These are phyloP conservation scores for Venustoraphidia nigricollis DNA, from an alignment of 2,888 invertebrate species.

Conservation along the genomic window DNA sequence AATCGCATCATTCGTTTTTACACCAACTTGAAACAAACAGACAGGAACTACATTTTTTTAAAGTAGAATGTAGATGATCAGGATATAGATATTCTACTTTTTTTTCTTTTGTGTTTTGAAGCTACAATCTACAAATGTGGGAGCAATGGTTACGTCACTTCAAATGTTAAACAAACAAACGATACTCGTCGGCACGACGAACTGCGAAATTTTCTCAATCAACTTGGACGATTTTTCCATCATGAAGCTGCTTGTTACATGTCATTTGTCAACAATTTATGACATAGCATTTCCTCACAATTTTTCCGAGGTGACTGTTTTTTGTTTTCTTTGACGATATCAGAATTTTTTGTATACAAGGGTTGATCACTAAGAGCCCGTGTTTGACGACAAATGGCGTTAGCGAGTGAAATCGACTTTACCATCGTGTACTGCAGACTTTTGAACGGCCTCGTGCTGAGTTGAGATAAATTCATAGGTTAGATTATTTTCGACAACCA, in stretches of 20 bases:
- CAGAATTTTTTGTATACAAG: too few species aligned
- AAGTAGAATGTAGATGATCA: too few species aligned
- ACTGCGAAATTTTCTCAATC: conserved; percentile 69
- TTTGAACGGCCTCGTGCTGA: too few species aligned
- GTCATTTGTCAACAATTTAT: conserved; percentile 67
- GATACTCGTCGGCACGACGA: conserved; percentile 59
- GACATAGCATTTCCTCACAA: conserved; percentile 63
- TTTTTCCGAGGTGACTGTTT: neutral
- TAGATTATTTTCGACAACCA: too few species aligned
- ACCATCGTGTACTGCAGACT: too few species aligned
- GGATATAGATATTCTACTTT: neutral
- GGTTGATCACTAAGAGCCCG: too few species aligned
- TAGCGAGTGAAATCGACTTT: too few species aligned
- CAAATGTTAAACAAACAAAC: conserved; percentile 40
- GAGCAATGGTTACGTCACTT: conserved; percentile 60
- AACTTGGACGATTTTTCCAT: conserved; percentile 45
- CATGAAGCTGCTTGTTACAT: conserved; percentile 58
- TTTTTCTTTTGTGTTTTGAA: conserved; percentile 18
- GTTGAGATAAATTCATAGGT: too few species aligned
- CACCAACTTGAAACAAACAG: too few species aligned
- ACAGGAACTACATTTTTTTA: too few species aligned
- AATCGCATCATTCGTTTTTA: too few species aligned
- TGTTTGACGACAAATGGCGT: too few species aligned
- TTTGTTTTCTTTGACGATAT: neutral
- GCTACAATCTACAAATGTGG: conserved; percentile 40